A percentile compares a stretch with the other conserved stretches of the same genome.
Conservation (phyloP, 2,797 vertebrate species). For the Anolis apletophallus region DNA sequence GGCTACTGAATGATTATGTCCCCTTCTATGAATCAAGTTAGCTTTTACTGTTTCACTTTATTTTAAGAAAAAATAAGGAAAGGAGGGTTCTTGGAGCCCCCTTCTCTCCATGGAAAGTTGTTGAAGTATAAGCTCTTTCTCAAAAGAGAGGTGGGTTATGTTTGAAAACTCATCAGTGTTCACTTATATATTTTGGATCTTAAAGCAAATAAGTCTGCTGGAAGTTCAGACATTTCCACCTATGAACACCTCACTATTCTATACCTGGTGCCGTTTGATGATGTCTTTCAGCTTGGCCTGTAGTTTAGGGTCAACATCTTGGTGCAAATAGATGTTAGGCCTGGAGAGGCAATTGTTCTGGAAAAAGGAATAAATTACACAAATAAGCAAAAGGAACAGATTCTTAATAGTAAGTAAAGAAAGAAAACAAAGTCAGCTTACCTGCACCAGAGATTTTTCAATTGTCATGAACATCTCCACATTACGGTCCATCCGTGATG, state of each 20-base stretch:
- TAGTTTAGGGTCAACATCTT: constrained; percentile 94
- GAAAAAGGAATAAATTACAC: constrained; percentile 1
- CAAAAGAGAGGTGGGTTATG: no score
- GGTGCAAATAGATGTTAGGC: constrained; percentile 93
- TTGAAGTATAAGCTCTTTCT: background rate
- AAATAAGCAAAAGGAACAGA: background rate
- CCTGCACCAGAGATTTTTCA: constrained; percentile 96
- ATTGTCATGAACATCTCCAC: constrained; percentile 99
- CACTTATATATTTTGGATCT: constrained; percentile 1
- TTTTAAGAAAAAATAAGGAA: background rate
- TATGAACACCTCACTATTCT: background rate
- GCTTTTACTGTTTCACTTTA: background rate
- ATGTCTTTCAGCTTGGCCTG: constrained; percentile 97
- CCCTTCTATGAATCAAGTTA: background rate
- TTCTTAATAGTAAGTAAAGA: fast-evolving
- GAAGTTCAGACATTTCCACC: background rate
- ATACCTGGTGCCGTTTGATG: constrained; percentile 94
- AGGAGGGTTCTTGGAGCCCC: no score
- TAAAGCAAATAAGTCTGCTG: background rate
- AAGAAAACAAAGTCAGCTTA: constrained; percentile 46
- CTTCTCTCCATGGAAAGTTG: background rate
- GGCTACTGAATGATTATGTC: background rate
- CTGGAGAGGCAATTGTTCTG: constrained; percentile 95
- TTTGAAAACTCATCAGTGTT: background rate
- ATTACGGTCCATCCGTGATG: constrained; percentile 97